Base-by-base conservation (phyloP, 2,113 vertebrate species). In the Uria aalge region DNA sequence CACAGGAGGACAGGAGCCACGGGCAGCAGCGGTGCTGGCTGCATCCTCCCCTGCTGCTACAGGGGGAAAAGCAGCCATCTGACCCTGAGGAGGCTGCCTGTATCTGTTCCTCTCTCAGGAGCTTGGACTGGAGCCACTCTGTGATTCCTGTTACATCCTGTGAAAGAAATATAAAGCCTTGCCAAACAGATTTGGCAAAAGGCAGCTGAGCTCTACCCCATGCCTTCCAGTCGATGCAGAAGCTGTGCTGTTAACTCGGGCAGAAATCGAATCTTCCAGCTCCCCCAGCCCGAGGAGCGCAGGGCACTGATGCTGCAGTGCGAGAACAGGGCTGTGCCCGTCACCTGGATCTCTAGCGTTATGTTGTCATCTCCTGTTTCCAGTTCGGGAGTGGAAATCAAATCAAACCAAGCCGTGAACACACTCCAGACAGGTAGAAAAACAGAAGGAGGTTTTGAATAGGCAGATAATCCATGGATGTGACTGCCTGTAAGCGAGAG, bases 251-350 rank as follows among this genome's bases (percentile, higher is more conserved):
- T 10, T 8, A 34, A 38, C 67, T 68, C 8, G 0, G 63, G 75
- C 62, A 30, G 72, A 45, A 83, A 14, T 36, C 2, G 9, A 18
- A 29, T 9, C 43, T 88, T 29, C 24, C 0, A 0, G 55, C 85
- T 50, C 40, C 63, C 38, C 59, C 69, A 18, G 75, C 14, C 36
- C 5, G 0, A 41, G 41, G 27, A 20, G 14, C 3, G 0, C 47
- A 0, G 12, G 59, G 81, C 72, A 69, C 47, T 0, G 34, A 8
- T 1, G 43, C 81, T 43, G 75, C 9, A 1, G 41, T 0, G 4
- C 0, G 0, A 66, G 52, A n/a, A 12, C 0, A 1, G 34, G 47
- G 24, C 47, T 64, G 55, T 38, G 29, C 83, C 7, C 67, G 18
- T 45, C 78, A 38, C 83, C 64, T 22, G 41, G 9, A 6, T 12